phyloP scores from a whole-genome alignment of 2,113 vertebrate genomes.

The Grantiella picta region DNA sequence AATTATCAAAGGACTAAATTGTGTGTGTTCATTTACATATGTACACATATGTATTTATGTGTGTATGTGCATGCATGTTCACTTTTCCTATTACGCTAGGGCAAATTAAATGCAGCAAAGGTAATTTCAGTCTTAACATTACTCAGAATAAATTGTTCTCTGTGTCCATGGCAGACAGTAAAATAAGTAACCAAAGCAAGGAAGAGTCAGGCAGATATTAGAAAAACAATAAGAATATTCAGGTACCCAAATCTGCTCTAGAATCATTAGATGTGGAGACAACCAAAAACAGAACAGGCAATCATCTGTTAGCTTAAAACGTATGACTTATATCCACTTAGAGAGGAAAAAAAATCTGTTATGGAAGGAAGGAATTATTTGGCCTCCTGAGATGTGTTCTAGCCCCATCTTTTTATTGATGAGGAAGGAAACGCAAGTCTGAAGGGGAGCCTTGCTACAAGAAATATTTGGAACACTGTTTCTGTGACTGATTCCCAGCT shows the following conservation, averaged over 20 bases:
- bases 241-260: neutral
- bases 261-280: neutral
- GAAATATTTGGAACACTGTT: neutral
- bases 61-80: rapidly evolving
- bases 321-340: neutral
- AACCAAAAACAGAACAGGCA: neutral
- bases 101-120: neutral
- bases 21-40: neutral
- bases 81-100: neutral
- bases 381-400: neutral
- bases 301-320: neutral
- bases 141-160: neutral
- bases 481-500: neutral
- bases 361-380: neutral
- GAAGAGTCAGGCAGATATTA: neutral
- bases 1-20: neutral
- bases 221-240: neutral
- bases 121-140: neutral
- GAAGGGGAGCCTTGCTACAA: neutral
- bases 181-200: neutral
- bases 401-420: neutral
- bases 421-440: neutral
- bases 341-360: neutral
- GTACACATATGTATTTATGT: rapidly evolving
- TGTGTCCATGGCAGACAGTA: neutral